Base-by-base conservation (phyloP, 2,888 invertebrate genomes). In the Cephus sareptanus region DNA sequence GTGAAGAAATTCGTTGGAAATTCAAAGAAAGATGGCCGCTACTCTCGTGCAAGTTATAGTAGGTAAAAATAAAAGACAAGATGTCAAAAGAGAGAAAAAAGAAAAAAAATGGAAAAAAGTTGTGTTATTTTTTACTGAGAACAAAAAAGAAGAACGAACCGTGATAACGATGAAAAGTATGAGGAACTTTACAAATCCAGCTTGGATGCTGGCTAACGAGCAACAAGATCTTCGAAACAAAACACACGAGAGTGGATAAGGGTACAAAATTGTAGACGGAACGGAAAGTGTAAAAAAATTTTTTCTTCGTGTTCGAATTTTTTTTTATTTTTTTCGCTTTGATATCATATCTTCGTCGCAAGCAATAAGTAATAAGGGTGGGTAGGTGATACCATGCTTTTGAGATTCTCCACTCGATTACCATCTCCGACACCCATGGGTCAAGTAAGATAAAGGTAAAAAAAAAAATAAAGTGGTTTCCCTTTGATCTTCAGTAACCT, bases 1-100 rank as follows among this genome's bases (percentile, higher is more conserved):
- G 75, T 56, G 23, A 23, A 78, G 81, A 75, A n/a, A 11, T 75
- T 75, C 40, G 23, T 37, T 15, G n/a, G 11, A 31, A 23, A 30
- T 34, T 76, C 30, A n/a, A 35, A 70, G n/a, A 76, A 34, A 35
- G 11, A 33, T 76, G 69, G 3, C 76, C 70, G 15, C 76, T 0
- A 34, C 76, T 3, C 40, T 2, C 2, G 40, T 9, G 9, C 1
- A 23, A 23, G 23, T 9, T 23, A 23, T 23, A 23, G 2, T 56
- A 56, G 23, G 23, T 23, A 15, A 56, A 56, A 56, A 56, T 56
- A 56, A 56, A 56, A 56, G 0, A 0, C 23, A 2, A 23, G 40
- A 9, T 56, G 40, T 23, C 9, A 56, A 56, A 9, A 4, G 6
- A 56, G 4, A 6, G 23, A 35, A 0, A 35, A 35, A 34, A 3